Percentiles rank a stretch among this genome's conserved stretches.
These are phyloP conservation scores for Crocidura indochinensis DNA, from an alignment of 2,797 vertebrate genomes.

Conservation along the genomic window DNA sequence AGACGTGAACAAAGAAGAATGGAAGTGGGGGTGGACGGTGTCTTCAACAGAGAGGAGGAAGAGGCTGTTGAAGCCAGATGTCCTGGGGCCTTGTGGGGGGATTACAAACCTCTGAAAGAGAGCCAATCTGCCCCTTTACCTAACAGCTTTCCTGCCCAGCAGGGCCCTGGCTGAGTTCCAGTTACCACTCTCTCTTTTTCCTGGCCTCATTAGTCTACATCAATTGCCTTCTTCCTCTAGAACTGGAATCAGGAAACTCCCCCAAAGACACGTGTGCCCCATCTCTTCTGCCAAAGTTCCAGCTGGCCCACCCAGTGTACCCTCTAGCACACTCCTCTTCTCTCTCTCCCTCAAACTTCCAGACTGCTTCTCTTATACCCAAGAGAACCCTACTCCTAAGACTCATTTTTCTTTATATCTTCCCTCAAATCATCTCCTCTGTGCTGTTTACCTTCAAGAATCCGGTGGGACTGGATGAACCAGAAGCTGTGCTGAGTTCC, in stretches of 20 bases:
- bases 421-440: not conserved
- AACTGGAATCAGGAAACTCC: constrained; percentile 63
- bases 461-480: not conserved
- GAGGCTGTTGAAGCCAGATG: constrained; percentile 57
- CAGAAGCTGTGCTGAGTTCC: not conserved
- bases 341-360: not conserved
- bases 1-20: constrained; percentile 51
- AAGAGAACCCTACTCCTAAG: not conserved
- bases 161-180: constrained; percentile 67
- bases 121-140: constrained; percentile 80
- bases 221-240: constrained; percentile 69
- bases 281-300: constrained; percentile 50
- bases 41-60: not conserved
- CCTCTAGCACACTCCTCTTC: fast-evolving
- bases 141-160: constrained; percentile 83
- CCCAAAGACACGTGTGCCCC: not conserved
- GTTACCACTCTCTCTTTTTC: not conserved
- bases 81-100: constrained; percentile 23
- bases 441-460: not conserved
- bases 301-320: not conserved
- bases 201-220: constrained; percentile 57
- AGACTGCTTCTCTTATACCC: not conserved
- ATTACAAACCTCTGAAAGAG: constrained; percentile 65
- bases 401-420: not conserved
- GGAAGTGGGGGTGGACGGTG: not conserved